phyloP scores from a whole-genome alignment of 2,888 invertebrate species.

The Notocelia uddmanniana region DNA sequence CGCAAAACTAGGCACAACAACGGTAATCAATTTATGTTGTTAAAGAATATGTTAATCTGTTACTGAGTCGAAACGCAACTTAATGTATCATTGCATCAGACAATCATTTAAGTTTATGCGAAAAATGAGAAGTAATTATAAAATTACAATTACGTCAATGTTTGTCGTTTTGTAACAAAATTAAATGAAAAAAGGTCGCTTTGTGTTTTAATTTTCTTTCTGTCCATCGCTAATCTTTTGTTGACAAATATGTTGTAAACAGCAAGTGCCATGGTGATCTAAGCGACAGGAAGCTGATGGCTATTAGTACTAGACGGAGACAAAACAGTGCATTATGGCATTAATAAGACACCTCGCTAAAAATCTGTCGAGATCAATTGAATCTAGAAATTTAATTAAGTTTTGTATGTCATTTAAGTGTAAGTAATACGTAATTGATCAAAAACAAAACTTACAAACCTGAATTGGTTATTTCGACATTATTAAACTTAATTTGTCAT shows the following conservation, averaged over 20 bases:
- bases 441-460: background rate
- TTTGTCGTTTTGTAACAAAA: no score
- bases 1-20: no score
- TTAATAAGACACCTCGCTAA: background rate
- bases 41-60: background rate
- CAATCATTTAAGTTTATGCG: no score
- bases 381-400: conserved; percentile 16
- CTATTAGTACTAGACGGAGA: no score
- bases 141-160: background rate
- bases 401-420: conserved; percentile 19
- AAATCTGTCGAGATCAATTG: background rate
- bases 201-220: no score
- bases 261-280: no score
- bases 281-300: no score
- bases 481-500: conserved; percentile 24
- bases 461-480: conserved; percentile 21
- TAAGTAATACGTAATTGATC: background rate
- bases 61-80: background rate
- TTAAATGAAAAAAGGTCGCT: no score
- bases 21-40: no score
- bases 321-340: background rate
- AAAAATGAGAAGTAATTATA: background rate
- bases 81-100: background rate
- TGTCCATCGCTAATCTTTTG: no score
- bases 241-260: no score